Conservation (phyloP, 2,888 invertebrate genomes). For the Drosophila fungiperda region DNA sequence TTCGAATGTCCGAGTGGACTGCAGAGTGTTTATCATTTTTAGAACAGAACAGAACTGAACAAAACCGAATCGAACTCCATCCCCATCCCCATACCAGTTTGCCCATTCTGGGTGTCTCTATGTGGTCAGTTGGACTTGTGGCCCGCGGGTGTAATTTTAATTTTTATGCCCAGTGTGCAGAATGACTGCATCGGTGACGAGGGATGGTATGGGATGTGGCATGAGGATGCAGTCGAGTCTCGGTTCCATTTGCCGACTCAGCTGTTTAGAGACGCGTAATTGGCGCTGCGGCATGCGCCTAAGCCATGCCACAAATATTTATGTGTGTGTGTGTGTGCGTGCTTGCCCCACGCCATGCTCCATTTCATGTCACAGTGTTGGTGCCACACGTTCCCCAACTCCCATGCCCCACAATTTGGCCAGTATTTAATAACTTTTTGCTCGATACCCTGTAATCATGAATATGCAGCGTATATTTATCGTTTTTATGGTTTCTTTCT, state of each 20-base stretch:
- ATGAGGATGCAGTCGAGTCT: slow-evolving; percentile 1
- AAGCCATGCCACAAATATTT: slow-evolving; percentile 43
- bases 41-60: slow-evolving; percentile 24
- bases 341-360: slow-evolving; percentile 56
- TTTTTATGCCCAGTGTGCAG: slow-evolving; percentile 70
- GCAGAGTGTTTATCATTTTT: slow-evolving; percentile 57
- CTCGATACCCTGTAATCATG: slow-evolving; percentile 40
- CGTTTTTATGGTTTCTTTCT: not conserved
- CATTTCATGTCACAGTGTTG: slow-evolving; percentile 66
- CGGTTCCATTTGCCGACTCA: slow-evolving; percentile 41
- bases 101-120: slow-evolving; percentile 21
- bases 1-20: slow-evolving; percentile 26
- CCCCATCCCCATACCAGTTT: slow-evolving; percentile 1
- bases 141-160: slow-evolving; percentile 83
- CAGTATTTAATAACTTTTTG: slow-evolving; percentile 73
- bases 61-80: slow-evolving; percentile 8
- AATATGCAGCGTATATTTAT: not conserved
- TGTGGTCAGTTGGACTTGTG: slow-evolving; percentile 26
- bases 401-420: slow-evolving; percentile 26
- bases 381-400: slow-evolving; percentile 53
- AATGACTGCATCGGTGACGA: not conserved
- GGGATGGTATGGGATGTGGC: not conserved
- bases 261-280: slow-evolving; percentile 75
- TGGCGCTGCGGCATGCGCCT: slow-evolving; percentile 68
- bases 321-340: slow-evolving; percentile 2